Evolutionary conservation across 2,888 invertebrate genomes (phyloP).

Genomic region (Limnephilus lunatus): DNA sequence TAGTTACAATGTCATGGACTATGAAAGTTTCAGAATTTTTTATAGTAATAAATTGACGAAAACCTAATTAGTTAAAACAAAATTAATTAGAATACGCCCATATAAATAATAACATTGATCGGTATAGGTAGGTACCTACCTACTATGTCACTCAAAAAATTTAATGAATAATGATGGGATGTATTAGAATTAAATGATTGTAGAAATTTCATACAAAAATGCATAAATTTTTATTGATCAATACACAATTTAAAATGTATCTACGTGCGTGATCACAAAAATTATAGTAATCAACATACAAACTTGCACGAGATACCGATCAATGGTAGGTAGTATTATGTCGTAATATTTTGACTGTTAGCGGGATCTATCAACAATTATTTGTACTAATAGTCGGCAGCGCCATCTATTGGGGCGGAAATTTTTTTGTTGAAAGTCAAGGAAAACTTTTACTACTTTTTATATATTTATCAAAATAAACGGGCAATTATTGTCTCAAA

Average conservation of each 20-base stretch:
- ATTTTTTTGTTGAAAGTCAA: neutral
- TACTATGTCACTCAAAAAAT: no score
- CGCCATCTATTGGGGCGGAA: constrained; percentile 11
- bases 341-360: constrained; percentile 37
- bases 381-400: neutral
- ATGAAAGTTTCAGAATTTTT: no score
- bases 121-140: no score
- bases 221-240: neutral
- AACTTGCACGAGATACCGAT: constrained; percentile 15
- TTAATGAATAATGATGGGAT: no score
- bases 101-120: no score
- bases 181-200: neutral
- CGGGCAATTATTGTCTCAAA: neutral
- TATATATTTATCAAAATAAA: neutral
- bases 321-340: constrained; percentile 11
- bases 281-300: neutral
- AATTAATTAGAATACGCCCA: no score
- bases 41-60: no score
- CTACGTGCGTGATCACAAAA: neutral
- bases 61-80: no score
- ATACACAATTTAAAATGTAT: neutral
- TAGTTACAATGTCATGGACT: no score
- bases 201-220: neutral
- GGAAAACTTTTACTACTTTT: neutral
- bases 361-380: constrained; percentile 29